Evolutionary conservation across 2,113 vertebrate species (phyloP), one percentile per base, ranked within the genome.

Genomic region (Myodes glareolus): DNA sequence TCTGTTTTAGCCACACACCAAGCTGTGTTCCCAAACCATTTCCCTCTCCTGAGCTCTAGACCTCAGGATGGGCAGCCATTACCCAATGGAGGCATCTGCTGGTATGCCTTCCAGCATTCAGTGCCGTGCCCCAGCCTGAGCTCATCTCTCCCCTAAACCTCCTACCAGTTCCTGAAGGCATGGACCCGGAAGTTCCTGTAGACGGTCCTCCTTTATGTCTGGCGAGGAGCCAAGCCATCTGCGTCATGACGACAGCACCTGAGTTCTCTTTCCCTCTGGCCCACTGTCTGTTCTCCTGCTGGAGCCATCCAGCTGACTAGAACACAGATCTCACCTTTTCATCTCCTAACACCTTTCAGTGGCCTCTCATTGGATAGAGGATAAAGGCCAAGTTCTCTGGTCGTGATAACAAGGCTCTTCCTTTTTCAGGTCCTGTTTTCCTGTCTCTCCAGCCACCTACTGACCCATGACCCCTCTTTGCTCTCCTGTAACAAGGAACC

Each of bases 331-430:
- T 82, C 45, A 88, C 72, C 81, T 65, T 92, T 47, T 73, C 1
- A 31, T 23, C 45, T 87, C 21, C 36, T 80, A 61, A 61, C 68
- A 63, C n/a, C 47, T 88, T 63, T 63, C 58, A 2, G 7, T 88
- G 68, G 52, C 47, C 84, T 88, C 67, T 94, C 68, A 5, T 39
- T 73, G 45, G 87, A 17, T 47, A 58, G 42, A 39, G 84, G 68
- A 75, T 90, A 72, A 88, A 93, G 92, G 92, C 78, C 94, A 87
- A 68, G 45, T 90, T 93, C 19, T 58, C 12, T 3, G 47, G 52
- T 50, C 29, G 58, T 45, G 52, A 19, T n/a, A 33, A 77, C 61
- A 87, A 94, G 84, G 90, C 31, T 92, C 52, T 96, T 92, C 29
- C 19, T 90, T 52, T 73, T 77, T 58, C n/a, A 23, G 42, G 65